These are phyloP conservation scores for Conus betulinus DNA, from an alignment of 1,140 invertebrate species.

Conservation along the genomic window DNA sequence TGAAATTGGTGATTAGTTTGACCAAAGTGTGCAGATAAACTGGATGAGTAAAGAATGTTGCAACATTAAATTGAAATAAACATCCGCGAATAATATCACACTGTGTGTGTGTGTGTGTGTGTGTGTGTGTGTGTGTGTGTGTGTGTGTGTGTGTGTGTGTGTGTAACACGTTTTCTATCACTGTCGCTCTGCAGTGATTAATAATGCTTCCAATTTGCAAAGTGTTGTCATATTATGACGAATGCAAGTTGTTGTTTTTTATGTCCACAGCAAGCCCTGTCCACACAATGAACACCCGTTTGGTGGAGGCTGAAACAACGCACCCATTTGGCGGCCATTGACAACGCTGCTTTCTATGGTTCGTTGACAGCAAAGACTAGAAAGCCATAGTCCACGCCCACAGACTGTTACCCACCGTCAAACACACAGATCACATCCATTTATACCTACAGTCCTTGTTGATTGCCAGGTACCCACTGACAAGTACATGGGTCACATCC, in stretches of 20 bases:
- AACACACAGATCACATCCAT: not conserved
- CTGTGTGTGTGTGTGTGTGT: not conserved
- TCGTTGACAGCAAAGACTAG: too few species aligned
- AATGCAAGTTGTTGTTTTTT: not conserved
- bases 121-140: constrained; percentile 13
- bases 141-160: constrained; percentile 14
- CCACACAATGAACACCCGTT: not conserved
- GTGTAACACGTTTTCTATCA: not conserved
- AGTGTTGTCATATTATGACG: too few species aligned
- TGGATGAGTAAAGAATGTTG: too few species aligned
- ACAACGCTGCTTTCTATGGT: constrained; percentile 23
- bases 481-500: too few species aligned
- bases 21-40: too few species aligned
- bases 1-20: too few species aligned
- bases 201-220: too few species aligned
- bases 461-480: not conserved
- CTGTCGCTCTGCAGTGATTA: too few species aligned
- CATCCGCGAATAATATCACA: too few species aligned
- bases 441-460: not conserved
- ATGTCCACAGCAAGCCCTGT: not conserved
- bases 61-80: too few species aligned
- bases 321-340: not conserved
- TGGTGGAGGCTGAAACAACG: constrained; percentile 1
- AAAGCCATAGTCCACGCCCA: not conserved
- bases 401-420: not conserved